These are phyloP conservation scores for Phaethornis superciliosus DNA, from an alignment of 2,113 vertebrate genomes.

Conservation along the genomic window DNA sequence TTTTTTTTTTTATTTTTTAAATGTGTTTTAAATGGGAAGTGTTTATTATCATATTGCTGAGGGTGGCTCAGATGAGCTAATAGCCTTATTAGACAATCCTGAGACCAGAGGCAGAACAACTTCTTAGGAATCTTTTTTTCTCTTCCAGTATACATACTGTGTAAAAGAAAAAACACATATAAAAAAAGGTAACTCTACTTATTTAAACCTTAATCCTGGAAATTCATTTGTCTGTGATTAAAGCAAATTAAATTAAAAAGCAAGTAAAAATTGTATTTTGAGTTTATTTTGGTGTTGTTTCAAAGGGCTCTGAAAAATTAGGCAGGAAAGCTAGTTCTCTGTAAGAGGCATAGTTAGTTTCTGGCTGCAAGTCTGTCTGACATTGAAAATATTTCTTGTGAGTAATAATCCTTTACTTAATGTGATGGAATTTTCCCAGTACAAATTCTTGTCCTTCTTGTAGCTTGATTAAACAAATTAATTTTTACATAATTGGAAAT, in stretches of 20 bases:
- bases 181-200: neutral
- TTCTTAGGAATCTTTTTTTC: neutral
- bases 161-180: slow-evolving; percentile 2
- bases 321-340: neutral
- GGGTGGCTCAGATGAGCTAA: neutral
- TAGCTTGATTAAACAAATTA: slow-evolving; percentile 67
- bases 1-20: neutral
- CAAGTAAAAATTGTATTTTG: neutral
- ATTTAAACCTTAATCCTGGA: slow-evolving; percentile 1
- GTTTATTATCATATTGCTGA: neutral
- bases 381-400: slow-evolving; percentile 46
- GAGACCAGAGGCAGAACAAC: neutral
- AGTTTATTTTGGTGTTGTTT: neutral
- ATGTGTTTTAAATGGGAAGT: neutral
- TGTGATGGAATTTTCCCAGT: slow-evolving; percentile 46
- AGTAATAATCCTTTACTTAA: slow-evolving; percentile 58
- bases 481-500: slow-evolving; percentile 63
- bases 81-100: neutral
- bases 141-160: neutral
- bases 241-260: neutral
- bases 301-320: neutral
- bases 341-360: slow-evolving; percentile 8
- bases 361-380: neutral
- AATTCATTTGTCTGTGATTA: neutral
- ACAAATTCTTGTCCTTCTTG: slow-evolving; percentile 30